These are phyloP conservation scores for Mycalesis mineus DNA, from an alignment of 2,888 invertebrate genomes.

Conservation along the genomic window DNA sequence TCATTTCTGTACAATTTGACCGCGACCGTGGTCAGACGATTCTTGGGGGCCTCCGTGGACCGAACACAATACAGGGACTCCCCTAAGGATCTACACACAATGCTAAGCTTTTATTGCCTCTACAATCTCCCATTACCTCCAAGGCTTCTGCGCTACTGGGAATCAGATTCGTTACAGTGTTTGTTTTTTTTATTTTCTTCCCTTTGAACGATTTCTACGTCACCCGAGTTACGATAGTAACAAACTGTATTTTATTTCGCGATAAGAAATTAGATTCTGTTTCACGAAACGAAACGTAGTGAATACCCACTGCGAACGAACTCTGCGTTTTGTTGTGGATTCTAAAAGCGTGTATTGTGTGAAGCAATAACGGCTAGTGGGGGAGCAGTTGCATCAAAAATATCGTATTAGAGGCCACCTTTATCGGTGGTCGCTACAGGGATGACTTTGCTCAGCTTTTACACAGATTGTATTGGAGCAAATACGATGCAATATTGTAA, in stretches of 20 bases:
- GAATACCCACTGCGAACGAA: background rate
- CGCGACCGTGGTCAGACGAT: slow-evolving; percentile 75
- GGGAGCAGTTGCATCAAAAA: slow-evolving; percentile 53
- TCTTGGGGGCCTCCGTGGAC: slow-evolving; percentile 70
- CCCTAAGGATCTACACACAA: slow-evolving; percentile 75
- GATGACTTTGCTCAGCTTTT: slow-evolving; percentile 54
- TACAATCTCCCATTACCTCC: slow-evolving; percentile 77
- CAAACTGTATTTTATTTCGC: slow-evolving; percentile 38
- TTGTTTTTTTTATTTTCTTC: slow-evolving; percentile 55
- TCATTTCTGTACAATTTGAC: slow-evolving; percentile 79
- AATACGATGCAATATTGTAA: slow-evolving; percentile 65
- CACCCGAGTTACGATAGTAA: slow-evolving; percentile 52
- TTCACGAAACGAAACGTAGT: slow-evolving; percentile 15
- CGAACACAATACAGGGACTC: slow-evolving; percentile 71
- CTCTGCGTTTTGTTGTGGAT: slow-evolving; percentile 22
- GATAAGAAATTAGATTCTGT: slow-evolving; percentile 23
- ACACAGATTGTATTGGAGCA: slow-evolving; percentile 66
- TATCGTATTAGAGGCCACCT: slow-evolving; percentile 55
- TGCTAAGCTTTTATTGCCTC: slow-evolving; percentile 78
- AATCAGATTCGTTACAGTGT: slow-evolving; percentile 75
- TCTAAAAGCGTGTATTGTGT: slow-evolving; percentile 33
- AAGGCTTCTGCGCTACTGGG: slow-evolving; percentile 67
- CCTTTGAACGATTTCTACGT: slow-evolving; percentile 62
- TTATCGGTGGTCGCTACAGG: slow-evolving; percentile 46
- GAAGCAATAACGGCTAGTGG: slow-evolving; percentile 42